phyloP scores from a whole-genome alignment of 2,113 vertebrate genomes.

The Centropus bengalensis region DNA sequence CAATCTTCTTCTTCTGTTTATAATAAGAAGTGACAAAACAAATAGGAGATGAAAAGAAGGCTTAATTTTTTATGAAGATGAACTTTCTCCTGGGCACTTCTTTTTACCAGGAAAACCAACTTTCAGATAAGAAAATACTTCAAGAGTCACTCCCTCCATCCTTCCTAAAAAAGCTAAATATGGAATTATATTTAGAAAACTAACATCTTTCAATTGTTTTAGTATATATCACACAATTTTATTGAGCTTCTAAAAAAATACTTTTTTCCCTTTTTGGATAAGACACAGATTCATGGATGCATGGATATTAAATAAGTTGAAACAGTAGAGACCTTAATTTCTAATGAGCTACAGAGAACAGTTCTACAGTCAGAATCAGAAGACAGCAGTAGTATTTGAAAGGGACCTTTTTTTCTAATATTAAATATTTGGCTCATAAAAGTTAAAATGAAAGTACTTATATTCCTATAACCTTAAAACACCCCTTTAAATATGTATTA shows the following conservation, averaged over 20 bases:
- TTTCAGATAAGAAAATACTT: neutral
- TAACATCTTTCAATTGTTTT: neutral
- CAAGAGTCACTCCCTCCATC: neutral
- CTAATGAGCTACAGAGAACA: neutral
- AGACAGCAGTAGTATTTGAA: neutral
- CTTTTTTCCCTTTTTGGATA: neutral
- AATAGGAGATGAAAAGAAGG: neutral
- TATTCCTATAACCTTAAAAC: neutral
- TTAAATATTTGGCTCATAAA: neutral
- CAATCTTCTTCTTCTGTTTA: neutral
- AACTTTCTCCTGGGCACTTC: neutral
- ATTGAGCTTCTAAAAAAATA: neutral
- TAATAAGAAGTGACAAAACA: neutral
- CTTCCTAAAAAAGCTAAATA: neutral
- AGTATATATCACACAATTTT: neutral
- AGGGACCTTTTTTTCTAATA: neutral
- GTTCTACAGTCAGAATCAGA: neutral
- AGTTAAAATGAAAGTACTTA: neutral
- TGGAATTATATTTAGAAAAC: neutral
- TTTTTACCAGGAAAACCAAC: neutral
- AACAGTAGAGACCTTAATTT: neutral
- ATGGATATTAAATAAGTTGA: neutral
- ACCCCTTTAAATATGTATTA: neutral
- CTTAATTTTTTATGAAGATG: neutral
- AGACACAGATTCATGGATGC: neutral